Evolutionary conservation across 2,888 invertebrate species (phyloP).

Genomic region (Brenthis ino): DNA sequence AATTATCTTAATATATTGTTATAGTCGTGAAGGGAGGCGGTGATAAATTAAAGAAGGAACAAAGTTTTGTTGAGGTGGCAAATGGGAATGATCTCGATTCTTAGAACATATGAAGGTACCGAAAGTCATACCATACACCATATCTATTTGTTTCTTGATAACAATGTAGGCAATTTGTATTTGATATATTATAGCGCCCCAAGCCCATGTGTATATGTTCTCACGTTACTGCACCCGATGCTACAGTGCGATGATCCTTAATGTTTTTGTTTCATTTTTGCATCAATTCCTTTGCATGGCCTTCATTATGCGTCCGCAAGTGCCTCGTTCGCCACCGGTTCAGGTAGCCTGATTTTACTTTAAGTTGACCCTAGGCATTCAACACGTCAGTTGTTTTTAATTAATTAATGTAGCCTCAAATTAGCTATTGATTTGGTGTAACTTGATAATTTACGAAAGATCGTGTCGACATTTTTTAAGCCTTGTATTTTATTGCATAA

Average conservation of each 20-base stretch:
- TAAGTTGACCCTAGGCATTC: constrained; percentile 78
- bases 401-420: constrained; percentile 67
- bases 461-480: constrained; percentile 52
- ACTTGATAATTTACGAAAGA: constrained; percentile 58
- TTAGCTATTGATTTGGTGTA: constrained; percentile 74
- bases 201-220: constrained; percentile 38
- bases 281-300: constrained; percentile 69
- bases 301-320: constrained; percentile 76
- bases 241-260: constrained; percentile 76
- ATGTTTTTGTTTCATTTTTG: constrained; percentile 73
- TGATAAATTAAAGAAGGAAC: constrained; percentile 71
- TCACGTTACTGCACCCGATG: constrained; percentile 65
- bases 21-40: constrained; percentile 76
- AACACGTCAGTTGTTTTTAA: constrained; percentile 72
- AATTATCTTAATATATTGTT: constrained; percentile 83
- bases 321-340: constrained; percentile 68
- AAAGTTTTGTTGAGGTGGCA: constrained; percentile 62
- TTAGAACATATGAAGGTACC: constrained; percentile 34
- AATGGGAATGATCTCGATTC: constrained; percentile 46
- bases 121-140: neutral
- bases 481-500: neutral
- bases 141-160: constrained; percentile 14
- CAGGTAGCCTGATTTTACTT: constrained; percentile 75
- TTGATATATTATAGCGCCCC: constrained; percentile 10
- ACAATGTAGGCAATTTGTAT: constrained; percentile 11